Conservation (phyloP, 1,140 invertebrate species). For the Berghia stephanieae region DNA sequence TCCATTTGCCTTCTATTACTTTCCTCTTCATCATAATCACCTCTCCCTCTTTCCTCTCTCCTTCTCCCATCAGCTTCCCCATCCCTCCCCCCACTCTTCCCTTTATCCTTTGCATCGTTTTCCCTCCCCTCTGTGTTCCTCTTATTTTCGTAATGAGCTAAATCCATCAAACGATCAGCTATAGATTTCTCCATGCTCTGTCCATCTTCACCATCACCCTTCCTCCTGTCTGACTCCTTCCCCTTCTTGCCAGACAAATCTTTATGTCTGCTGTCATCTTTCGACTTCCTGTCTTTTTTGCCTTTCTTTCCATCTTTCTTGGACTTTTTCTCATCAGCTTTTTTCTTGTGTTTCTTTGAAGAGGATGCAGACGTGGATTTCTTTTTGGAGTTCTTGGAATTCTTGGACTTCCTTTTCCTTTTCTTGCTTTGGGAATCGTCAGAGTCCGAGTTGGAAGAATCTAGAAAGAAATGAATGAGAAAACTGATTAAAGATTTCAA, state of each 20-base stretch:
- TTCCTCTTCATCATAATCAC: background rate
- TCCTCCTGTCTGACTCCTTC: background rate
- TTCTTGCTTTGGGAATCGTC: background rate
- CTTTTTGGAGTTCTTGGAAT: constrained; percentile 3
- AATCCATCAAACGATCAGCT: constrained; percentile 21
- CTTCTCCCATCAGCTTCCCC: background rate
- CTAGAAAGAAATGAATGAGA: background rate
- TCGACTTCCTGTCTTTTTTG: background rate
- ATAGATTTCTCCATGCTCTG: background rate
- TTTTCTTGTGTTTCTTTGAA: background rate
- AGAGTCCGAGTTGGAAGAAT: constrained; percentile 21
- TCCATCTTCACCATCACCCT: background rate
- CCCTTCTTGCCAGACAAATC: background rate
- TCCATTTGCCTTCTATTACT: background rate
- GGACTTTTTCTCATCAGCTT: background rate
- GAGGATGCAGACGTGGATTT: background rate
- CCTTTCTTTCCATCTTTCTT: background rate
- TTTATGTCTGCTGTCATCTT: no score
- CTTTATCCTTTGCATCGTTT: background rate
- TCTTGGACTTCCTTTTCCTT: background rate
- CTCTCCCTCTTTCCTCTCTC: background rate
- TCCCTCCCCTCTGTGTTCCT: background rate
- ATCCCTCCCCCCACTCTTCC: background rate
- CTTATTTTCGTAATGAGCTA: constrained; percentile 23
- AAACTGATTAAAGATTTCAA: no score